phyloP scores from a whole-genome alignment of 2,113 vertebrate species.

The Peucedramus taeniatus region DNA sequence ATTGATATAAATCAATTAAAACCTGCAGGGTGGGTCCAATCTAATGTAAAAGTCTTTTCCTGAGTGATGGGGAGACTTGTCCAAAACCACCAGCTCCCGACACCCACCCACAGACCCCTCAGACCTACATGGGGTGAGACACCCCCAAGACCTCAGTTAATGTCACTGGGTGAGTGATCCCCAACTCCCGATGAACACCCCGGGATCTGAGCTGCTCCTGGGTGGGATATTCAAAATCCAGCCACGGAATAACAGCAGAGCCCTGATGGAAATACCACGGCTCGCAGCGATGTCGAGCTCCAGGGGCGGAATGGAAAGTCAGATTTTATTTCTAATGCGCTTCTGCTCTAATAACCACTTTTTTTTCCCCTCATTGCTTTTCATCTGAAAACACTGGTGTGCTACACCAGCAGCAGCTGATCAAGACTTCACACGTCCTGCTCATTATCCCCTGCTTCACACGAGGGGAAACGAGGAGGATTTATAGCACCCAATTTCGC shows the following conservation, averaged over 20 bases:
- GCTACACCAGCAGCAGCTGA: conserved; percentile 26
- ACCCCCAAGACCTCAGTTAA: not conserved
- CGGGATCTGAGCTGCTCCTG: not conserved
- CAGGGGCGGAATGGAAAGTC: not conserved
- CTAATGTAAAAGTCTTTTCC: not conserved
- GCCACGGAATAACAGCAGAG: not conserved
- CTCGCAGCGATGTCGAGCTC: not conserved
- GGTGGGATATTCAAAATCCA: not conserved
- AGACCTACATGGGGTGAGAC: rapidly evolving
- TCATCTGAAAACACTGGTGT: not conserved
- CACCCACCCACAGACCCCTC: not conserved
- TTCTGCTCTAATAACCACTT: conserved; percentile 47
- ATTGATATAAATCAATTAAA: not conserved
- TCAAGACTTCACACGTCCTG: conserved; percentile 12
- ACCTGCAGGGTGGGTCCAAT: not conserved
- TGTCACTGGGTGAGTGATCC: not conserved
- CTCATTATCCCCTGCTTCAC: not conserved
- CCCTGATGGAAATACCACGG: not conserved
- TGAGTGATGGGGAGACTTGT: not conserved
- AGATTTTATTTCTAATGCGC: not conserved
- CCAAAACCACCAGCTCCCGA: not conserved
- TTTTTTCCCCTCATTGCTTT: not conserved
- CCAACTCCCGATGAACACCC: not conserved
- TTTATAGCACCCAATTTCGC: conserved; percentile 14
- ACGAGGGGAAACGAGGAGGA: not conserved